Evolutionary conservation across 1,140 invertebrate species (phyloP).

Genomic region (Matsumurasca onukii): DNA sequence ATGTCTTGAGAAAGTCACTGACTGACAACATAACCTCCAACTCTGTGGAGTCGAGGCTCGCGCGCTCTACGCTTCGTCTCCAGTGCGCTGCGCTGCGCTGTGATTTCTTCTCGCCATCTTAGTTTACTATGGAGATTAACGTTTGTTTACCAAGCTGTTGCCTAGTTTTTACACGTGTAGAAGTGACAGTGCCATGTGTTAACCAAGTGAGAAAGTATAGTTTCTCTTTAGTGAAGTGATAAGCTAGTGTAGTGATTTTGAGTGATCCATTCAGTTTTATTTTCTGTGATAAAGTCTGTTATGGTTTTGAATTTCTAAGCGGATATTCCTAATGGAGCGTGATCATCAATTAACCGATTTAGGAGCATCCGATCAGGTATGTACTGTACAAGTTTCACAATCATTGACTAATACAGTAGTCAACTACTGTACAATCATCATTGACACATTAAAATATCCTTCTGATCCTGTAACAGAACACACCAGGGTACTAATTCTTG

Average conservation of each 20-base stretch:
- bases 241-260: not conserved
- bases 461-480: too few relatives aligned
- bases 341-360: conserved; percentile 22
- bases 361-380: conserved; percentile 17
- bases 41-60: not conserved
- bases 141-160: not conserved
- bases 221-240: not conserved
- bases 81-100: not conserved
- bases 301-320: not conserved
- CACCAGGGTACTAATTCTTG: too few relatives aligned
- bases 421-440: too few relatives aligned
- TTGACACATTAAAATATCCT: too few relatives aligned
- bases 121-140: not conserved
- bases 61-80: conserved; percentile 6
- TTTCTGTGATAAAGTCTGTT: conserved; percentile 18
- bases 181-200: not conserved
- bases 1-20: conserved; percentile 20
- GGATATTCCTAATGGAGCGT: conserved; percentile 2
- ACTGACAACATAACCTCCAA: not conserved
- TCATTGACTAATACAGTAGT: too few relatives aligned
- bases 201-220: not conserved
- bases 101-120: conserved; percentile 26
- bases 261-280: conserved; percentile 17
- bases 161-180: not conserved
- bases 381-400: too few relatives aligned